These are phyloP conservation scores for Taenioides sp. DNA, from an alignment of 2,797 vertebrate species.

Conservation along the genomic window DNA sequence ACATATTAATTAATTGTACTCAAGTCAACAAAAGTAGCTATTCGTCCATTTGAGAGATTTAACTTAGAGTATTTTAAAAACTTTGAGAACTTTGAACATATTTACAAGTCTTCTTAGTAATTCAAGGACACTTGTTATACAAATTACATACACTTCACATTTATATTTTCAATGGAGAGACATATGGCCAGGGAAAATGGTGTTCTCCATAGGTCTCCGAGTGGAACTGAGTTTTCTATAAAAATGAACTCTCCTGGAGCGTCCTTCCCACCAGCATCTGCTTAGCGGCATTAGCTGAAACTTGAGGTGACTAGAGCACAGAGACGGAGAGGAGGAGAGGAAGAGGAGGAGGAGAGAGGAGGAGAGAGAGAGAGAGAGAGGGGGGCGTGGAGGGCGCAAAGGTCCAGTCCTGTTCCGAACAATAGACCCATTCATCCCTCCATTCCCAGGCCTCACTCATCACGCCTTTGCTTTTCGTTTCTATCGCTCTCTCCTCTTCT, in stretches of 20 bases:
- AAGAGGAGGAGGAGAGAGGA: background rate
- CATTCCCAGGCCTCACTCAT: conserved; percentile 21
- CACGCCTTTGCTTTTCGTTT: conserved; percentile 15
- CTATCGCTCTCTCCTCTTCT: conserved; percentile 9
- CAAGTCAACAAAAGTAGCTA: too few relatives aligned
- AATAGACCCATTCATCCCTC: conserved; percentile 56
- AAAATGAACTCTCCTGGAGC: conserved; percentile 7
- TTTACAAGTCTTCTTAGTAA: background rate
- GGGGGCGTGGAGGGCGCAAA: conserved; percentile 33
- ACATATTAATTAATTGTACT: too few relatives aligned
- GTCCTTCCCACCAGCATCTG: conserved; percentile 47
- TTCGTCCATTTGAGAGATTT: too few relatives aligned
- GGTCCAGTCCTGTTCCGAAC: conserved; percentile 45
- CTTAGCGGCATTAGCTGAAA: conserved; percentile 38
- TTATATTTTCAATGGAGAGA: background rate
- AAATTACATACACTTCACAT: background rate
- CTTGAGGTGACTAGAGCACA: conserved; percentile 34
- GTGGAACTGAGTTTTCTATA: background rate
- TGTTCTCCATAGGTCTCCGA: background rate
- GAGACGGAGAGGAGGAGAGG: conserved; percentile 30
- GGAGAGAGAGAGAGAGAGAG: background rate
- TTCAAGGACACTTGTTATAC: background rate
- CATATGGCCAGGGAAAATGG: background rate
- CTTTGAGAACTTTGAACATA: background rate
- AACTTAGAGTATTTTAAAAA: background rate